A percentile compares a stretch with the other conserved stretches of the same genome.
Evolutionary conservation across 92 coral and sea anemone species (phyloP).

Genomic region (Scolanthus callimorphus): DNA sequence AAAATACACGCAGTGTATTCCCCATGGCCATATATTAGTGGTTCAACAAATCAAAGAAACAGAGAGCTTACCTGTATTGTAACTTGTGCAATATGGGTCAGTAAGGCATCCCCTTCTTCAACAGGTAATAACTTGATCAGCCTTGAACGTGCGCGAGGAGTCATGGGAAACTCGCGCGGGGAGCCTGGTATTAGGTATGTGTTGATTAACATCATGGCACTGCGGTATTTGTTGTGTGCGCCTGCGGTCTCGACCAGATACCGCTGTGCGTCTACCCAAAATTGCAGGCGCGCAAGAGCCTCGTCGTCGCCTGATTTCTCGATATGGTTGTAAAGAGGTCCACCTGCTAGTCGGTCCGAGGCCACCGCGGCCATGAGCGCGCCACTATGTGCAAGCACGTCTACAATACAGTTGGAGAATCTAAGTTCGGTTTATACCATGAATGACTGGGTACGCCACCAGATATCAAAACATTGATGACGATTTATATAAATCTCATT

Average conservation of each 20-base stretch:
- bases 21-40: no score
- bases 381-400: constrained; percentile 1
- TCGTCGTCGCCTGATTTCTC: constrained; percentile 31
- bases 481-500: not conserved
- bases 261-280: constrained; percentile 91
- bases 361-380: constrained; percentile 23
- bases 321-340: constrained; percentile 64
- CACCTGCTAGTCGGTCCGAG: constrained; percentile 83
- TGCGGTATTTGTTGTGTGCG: constrained; percentile 56
- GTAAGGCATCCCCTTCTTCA: constrained; percentile 56
- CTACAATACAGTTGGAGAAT: no score
- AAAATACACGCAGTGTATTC: no score
- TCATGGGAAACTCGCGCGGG: constrained; percentile 51
- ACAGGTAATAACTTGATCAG: constrained; percentile 56
- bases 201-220: constrained; percentile 64
- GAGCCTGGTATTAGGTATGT: constrained; percentile 76
- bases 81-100: constrained; percentile 27
- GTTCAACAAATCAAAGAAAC: no score
- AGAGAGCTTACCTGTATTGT: constrained; percentile 37
- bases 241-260: constrained; percentile 54
- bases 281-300: constrained; percentile 66
- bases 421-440: no score
- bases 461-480: no score
- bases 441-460: no score
- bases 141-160: constrained; percentile 32